A percentile compares a stretch with the other conserved stretches of the same genome.
Conservation (phyloP, 2,113 vertebrate genomes). For the Colossoma macropomum region DNA sequence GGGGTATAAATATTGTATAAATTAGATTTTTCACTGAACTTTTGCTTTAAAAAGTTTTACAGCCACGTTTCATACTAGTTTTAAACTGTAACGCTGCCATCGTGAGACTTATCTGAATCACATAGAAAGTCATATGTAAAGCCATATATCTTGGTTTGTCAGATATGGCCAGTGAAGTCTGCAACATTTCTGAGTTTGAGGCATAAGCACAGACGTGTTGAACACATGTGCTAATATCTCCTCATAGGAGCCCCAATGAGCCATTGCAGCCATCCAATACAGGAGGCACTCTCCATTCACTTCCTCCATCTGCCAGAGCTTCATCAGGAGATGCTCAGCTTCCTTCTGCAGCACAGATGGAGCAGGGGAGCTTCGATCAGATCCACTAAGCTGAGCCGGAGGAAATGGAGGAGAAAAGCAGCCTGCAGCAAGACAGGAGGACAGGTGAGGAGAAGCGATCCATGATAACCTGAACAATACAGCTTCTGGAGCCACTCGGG, state of each 20-base stretch:
- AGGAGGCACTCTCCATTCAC: conserved; percentile 74
- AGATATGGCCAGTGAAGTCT: not conserved
- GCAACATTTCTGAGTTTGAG: conserved; percentile 52
- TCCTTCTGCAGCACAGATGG: conserved; percentile 76
- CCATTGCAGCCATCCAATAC: conserved; percentile 76
- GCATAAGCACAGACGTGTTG: conserved; percentile 76
- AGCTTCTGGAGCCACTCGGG: not conserved
- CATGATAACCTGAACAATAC: conserved; percentile 5
- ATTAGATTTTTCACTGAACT: not conserved
- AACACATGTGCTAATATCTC: conserved; percentile 80
- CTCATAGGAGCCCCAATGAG: conserved; percentile 81
- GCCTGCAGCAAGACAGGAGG: conserved; percentile 12
- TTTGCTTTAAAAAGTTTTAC: conserved; percentile 10
- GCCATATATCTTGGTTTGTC: not conserved
- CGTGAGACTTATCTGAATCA: not conserved
- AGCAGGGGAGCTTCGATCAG: conserved; percentile 36
- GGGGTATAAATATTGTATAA: too few relatives aligned
- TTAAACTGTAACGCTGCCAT: not conserved
- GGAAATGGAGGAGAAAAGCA: conserved; percentile 49
- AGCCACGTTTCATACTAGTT: not conserved
- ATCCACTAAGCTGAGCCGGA: conserved; percentile 26
- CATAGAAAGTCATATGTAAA: not conserved
- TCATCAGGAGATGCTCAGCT: conserved; percentile 65
- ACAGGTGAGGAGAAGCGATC: conserved; percentile 42
- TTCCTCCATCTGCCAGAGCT: conserved; percentile 74